phyloP scores from a whole-genome alignment of 2,113 vertebrate species.

The Syngnathoides biaculeatus region DNA sequence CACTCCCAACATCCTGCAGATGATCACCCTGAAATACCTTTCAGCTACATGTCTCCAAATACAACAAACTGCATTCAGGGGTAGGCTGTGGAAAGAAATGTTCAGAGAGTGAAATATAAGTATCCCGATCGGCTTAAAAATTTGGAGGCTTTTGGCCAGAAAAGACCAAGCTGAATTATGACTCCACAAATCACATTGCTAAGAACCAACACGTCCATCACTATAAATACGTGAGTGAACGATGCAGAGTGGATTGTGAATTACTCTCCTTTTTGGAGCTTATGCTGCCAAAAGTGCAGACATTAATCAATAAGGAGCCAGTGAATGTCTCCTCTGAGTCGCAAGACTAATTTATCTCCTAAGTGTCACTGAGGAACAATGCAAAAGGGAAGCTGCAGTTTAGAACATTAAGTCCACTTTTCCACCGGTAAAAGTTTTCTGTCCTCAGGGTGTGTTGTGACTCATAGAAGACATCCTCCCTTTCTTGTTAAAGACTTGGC shows the following conservation, averaged over 20 bases:
- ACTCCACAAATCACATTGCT: conserved; percentile 41
- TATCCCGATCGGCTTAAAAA: conserved; percentile 10
- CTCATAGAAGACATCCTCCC: background rate
- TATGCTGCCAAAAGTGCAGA: conserved; percentile 32
- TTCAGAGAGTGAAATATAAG: conserved; percentile 25
- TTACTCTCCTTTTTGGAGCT: conserved; percentile 24
- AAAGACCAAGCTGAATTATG: conserved; percentile 43
- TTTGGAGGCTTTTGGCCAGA: conserved; percentile 18
- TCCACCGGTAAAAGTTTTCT: background rate
- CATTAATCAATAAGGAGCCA: conserved; percentile 48
- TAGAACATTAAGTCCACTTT: background rate
- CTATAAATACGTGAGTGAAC: conserved; percentile 18
- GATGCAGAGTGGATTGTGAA: conserved; percentile 7
- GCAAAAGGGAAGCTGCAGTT: conserved; percentile 1
- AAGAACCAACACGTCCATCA: conserved; percentile 44
- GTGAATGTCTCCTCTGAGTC: conserved; percentile 39
- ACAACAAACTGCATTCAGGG: conserved; percentile 10
- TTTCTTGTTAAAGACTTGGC: conserved; percentile 1
- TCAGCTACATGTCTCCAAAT: conserved; percentile 16
- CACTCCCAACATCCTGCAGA: conserved; percentile 35
- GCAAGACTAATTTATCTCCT: conserved; percentile 46
- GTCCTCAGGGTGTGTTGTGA: background rate
- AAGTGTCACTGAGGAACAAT: conserved; percentile 23
- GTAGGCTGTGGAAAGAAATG: conserved; percentile 13
- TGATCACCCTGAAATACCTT: conserved; percentile 21